Evolutionary conservation across 2,888 invertebrate genomes (phyloP).

Genomic region (Drosophila longiperda): DNA sequence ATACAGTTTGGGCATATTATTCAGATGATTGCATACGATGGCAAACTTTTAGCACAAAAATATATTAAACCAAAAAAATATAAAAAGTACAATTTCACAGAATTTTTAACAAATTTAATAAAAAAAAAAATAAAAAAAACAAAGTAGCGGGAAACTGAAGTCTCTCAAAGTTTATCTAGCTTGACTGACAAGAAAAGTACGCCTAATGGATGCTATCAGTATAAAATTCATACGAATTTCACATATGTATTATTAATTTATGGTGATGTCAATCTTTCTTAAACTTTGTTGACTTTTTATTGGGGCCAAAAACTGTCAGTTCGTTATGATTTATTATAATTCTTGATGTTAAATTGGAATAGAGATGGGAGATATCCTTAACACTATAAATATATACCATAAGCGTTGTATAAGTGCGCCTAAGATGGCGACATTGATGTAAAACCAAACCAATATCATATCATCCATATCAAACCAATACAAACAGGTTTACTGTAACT

Average conservation of each 20-base stretch:
- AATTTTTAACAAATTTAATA: slow-evolving; percentile 55
- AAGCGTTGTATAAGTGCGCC: not conserved
- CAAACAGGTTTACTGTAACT: not conserved
- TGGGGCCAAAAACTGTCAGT: slow-evolving; percentile 17
- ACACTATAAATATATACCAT: not conserved
- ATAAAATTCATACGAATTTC: slow-evolving; percentile 24
- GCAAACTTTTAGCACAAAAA: slow-evolving; percentile 51
- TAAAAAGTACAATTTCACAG: slow-evolving; percentile 26
- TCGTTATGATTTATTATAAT: slow-evolving; percentile 29
- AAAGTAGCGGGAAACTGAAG: slow-evolving; percentile 19
- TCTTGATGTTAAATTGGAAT: not conserved
- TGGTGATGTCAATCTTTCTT: slow-evolving; percentile 38
- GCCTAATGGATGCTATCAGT: slow-evolving; percentile 1
- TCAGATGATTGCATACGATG: slow-evolving; percentile 31
- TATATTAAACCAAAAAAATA: slow-evolving; percentile 23
- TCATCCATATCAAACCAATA: too few species aligned
- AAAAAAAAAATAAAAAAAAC: slow-evolving; percentile 56
- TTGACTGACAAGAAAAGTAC: not conserved
- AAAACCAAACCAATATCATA: not conserved
- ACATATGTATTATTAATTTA: slow-evolving; percentile 43
- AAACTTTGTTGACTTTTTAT: slow-evolving; percentile 20
- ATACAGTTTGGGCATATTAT: slow-evolving; percentile 51
- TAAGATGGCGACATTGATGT: not conserved
- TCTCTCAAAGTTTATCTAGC: not conserved
- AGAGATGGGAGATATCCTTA: not conserved